Conservation (phyloP, 2,888 invertebrate genomes). For the Myopa tessellatipennis region DNA sequence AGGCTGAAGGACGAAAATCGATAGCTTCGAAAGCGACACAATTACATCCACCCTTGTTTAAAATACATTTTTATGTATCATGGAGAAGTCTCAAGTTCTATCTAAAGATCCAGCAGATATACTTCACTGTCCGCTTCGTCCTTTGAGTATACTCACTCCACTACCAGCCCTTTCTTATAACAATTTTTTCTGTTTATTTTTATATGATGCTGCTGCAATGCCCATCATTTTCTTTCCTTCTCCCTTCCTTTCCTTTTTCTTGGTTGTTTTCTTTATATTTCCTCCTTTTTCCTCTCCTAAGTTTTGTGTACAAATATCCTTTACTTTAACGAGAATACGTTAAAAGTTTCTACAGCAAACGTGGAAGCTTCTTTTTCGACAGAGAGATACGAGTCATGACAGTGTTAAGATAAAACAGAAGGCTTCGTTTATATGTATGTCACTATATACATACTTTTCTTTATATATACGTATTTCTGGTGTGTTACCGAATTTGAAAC, state of each 20-base stretch:
- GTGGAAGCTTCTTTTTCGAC: background rate
- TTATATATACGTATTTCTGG: no score
- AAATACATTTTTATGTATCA: slow-evolving; percentile 39
- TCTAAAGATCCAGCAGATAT: background rate
- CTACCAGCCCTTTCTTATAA: background rate
- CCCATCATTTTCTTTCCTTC: no score
- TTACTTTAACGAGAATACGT: background rate
- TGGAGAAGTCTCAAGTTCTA: background rate
- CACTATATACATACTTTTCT: no score
- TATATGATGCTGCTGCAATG: background rate
- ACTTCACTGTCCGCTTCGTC: background rate
- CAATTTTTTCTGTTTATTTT: background rate
- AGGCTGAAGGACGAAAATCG: background rate
- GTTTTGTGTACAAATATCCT: background rate
- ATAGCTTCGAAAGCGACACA: slow-evolving; percentile 21
- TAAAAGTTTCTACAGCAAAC: background rate
- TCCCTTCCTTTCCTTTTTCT: background rate
- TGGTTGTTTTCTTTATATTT: background rate
- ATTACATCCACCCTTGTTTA: slow-evolving; percentile 57
- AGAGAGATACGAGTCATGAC: background rate
- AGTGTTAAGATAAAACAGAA: no score
- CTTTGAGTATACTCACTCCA: background rate
- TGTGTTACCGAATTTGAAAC: no score
- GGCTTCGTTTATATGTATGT: no score
- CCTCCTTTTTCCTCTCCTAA: no score